Conservation (phyloP, 2,888 invertebrate genomes). For the Eristalinus aeneus region DNA sequence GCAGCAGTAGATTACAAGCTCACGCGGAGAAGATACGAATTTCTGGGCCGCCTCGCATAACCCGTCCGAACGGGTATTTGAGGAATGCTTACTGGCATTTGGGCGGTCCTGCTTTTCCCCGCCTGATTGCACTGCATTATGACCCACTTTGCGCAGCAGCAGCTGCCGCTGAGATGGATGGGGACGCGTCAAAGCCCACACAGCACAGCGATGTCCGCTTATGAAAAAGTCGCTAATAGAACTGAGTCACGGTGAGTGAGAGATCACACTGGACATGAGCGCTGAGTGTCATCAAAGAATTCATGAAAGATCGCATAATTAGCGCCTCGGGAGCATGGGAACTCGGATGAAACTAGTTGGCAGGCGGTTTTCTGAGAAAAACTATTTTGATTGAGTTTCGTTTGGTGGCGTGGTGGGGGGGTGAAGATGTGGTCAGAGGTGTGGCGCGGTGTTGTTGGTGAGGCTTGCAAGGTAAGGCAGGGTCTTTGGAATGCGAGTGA, state of each 20-base stretch:
- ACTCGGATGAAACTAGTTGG: background rate
- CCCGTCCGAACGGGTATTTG: slow-evolving; percentile 26
- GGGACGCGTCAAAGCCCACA: slow-evolving; percentile 8
- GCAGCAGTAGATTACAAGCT: slow-evolving; percentile 27
- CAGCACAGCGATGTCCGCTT: background rate
- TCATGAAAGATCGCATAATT: slow-evolving; percentile 5
- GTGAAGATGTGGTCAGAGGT: background rate
- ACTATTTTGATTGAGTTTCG: background rate
- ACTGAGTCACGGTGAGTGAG: slow-evolving; percentile 23
- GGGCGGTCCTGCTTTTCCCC: background rate
- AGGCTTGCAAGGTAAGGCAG: background rate
- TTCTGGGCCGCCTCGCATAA: slow-evolving; percentile 10
- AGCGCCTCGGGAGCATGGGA: slow-evolving; percentile 18
- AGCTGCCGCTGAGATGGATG: slow-evolving; percentile 3
- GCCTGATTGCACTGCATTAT: slow-evolving; percentile 33
- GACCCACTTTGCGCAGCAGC: slow-evolving; percentile 49
- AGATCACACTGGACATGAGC: background rate
- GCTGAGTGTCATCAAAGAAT: slow-evolving; percentile 17
- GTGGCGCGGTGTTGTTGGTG: background rate
- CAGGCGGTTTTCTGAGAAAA: background rate
- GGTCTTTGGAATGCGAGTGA: background rate
- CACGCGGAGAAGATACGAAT: background rate
- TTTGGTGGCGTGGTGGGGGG: background rate
- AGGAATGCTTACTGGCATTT: slow-evolving; percentile 37
- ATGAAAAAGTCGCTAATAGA: background rate